Percentiles rank a stretch among this genome's conserved stretches.
Evolutionary conservation across 2,888 invertebrate species (phyloP).

Genomic region (Aspidapion aeneum): DNA sequence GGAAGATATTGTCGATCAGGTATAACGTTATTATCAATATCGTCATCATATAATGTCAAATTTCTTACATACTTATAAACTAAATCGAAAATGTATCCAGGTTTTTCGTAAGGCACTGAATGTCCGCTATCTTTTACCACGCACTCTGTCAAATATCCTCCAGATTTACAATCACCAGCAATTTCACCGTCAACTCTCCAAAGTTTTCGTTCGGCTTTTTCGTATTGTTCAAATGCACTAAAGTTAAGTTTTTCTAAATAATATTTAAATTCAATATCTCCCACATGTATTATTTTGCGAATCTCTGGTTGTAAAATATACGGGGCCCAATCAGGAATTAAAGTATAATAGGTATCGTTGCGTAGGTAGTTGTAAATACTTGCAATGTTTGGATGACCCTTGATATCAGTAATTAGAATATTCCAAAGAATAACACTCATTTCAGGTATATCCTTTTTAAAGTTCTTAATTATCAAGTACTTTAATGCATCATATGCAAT

Average conservation of each 20-base stretch:
- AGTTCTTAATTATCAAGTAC: not conserved
- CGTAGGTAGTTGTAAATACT: not conserved
- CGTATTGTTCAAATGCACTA: too few species aligned
- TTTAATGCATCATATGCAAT: not conserved
- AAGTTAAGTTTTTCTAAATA: not conserved
- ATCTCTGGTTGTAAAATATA: not conserved
- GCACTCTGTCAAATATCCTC: too few species aligned
- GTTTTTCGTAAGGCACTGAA: too few species aligned
- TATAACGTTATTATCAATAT: too few species aligned
- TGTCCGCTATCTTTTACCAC: too few species aligned
- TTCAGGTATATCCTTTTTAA: not conserved
- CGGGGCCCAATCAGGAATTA: not conserved
- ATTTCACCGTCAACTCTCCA: too few species aligned
- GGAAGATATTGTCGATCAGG: too few species aligned
- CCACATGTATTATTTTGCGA: not conserved
- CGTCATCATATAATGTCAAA: too few species aligned
- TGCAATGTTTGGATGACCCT: not conserved
- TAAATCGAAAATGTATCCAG: too few species aligned
- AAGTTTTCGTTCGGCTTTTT: too few species aligned
- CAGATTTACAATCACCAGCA: too few species aligned
- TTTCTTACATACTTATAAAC: too few species aligned
- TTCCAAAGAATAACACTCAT: not conserved
- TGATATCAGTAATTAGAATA: not conserved
- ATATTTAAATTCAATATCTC: not conserved
- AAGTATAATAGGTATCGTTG: not conserved